Base-by-base conservation (phyloP, 2,113 vertebrate genomes). In the Lonchura striata region DNA sequence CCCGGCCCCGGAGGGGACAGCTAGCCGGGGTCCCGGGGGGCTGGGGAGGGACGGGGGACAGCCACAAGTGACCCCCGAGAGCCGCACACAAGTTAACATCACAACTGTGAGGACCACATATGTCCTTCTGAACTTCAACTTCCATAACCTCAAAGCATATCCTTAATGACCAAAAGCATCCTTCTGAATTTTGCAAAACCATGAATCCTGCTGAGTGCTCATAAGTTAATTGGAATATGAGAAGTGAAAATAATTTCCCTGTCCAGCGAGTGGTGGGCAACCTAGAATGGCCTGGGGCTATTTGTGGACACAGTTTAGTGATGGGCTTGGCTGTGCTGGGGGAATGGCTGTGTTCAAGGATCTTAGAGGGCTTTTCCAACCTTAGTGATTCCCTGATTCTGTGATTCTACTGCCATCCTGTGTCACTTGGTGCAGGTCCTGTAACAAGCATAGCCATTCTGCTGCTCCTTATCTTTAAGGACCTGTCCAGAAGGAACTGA, bases 221-320 rank as follows among this genome's bases (percentile, higher is more conserved):
- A 1, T 28, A 37, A 61, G 6, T 61, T 71, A 66, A 39, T 11
- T 1, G 3, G 19, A 61, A 37, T 30, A 35, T 24, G 23, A 52
- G 54, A 65, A 50, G 24, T 70, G 33, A 71, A 84, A 61, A 41
- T 23, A 2, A 47, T 46, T 70, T 83, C 25, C 9, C 27, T 61
- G 42, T 47, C n/a, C 59, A 52, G 16, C 27, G 50, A 19, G 17
- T 60, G 41, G 19, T 54, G 22, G n/a, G 25, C 25, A 70, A 20
- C 21, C 14, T 20, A 18, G 46, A 50, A 61, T 31, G 42, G 25
- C 22, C 41, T 12, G 24, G 50, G 24, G 20, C 39, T 57, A 7
- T 44, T 69, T 2, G 2, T 39, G 44, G 44, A 6, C 44, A 10
- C 0, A 0, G 44, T 28, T 65, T 37, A 11, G 50, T 33, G 27